Evolutionary conservation across 2,888 invertebrate genomes (phyloP).

Genomic region (Aquatica leii): DNA sequence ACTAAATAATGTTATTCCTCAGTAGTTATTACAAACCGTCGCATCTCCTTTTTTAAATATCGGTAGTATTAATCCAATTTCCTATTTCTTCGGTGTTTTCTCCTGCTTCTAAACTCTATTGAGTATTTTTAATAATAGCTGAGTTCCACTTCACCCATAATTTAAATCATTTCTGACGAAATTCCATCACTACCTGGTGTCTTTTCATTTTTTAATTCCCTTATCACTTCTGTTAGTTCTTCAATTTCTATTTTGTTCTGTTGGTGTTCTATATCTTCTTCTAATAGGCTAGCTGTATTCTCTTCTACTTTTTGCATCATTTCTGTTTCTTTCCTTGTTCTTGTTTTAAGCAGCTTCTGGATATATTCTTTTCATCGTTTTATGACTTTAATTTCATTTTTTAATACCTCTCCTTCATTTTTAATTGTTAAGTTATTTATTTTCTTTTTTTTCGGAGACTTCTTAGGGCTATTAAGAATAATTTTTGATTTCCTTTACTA

Average conservation of each 20-base stretch:
- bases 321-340: neutral
- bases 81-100: constrained; percentile 4
- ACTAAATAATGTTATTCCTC: constrained; percentile 27
- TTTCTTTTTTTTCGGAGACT: neutral
- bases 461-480: neutral
- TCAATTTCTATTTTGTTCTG: constrained; percentile 12
- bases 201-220: constrained; percentile 19
- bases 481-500: too few species aligned
- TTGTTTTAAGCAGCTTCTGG: neutral
- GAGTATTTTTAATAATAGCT: constrained; percentile 2
- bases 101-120: neutral
- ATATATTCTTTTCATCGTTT: constrained; percentile 5
- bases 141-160: neutral
- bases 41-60: constrained; percentile 10
- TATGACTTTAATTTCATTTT: neutral
- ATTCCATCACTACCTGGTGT: constrained; percentile 15
- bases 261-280: constrained; percentile 2
- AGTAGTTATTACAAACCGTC: constrained; percentile 16
- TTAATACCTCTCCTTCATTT: constrained; percentile 1
- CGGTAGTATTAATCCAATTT: neutral
- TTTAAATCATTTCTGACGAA: neutral
- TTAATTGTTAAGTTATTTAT: neutral
- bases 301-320: neutral
- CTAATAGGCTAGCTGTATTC: constrained; percentile 6
- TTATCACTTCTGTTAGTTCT: neutral